phyloP scores from a whole-genome alignment of 2,797 vertebrate species.

The Acipenser ruthenus region DNA sequence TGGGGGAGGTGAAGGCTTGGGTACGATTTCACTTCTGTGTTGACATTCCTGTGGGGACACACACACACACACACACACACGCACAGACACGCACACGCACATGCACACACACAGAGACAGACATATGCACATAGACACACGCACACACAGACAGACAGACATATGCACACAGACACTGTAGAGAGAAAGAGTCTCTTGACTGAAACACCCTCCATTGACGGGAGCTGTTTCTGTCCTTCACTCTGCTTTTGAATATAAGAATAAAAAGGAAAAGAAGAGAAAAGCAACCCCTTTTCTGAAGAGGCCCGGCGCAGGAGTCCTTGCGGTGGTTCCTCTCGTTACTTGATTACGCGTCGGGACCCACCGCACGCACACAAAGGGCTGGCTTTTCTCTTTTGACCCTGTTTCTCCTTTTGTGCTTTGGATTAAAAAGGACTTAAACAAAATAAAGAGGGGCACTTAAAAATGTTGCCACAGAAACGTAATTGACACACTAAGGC shows the following conservation, averaged over 20 bases:
- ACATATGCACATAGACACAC: slow-evolving; percentile 3
- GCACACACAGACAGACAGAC: slow-evolving; percentile 18
- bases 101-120: slow-evolving; percentile 12
- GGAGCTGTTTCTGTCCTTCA: slow-evolving; percentile 29
- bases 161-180: slow-evolving; percentile 15
- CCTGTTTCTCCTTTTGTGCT: slow-evolving; percentile 43
- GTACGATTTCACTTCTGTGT: slow-evolving; percentile 18
- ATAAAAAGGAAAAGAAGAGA: slow-evolving; percentile 16
- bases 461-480: slow-evolving; percentile 54
- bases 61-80: slow-evolving; percentile 9
- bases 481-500: slow-evolving; percentile 51
- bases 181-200: slow-evolving; percentile 31
- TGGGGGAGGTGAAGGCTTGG: slow-evolving; percentile 46
- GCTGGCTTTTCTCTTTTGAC: slow-evolving; percentile 35
- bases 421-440: slow-evolving; percentile 40
- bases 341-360: slow-evolving; percentile 57
- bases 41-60: slow-evolving; percentile 7
- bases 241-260: slow-evolving; percentile 25
- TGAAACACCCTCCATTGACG: slow-evolving; percentile 29
- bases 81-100: not conserved
- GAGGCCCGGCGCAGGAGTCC: slow-evolving; percentile 42
- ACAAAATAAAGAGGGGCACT: slow-evolving; percentile 42
- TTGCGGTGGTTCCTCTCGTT: slow-evolving; percentile 50
- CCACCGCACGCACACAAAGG: slow-evolving; percentile 28
- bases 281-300: slow-evolving; percentile 24